These are phyloP conservation scores for Augiades crinisus DNA, from an alignment of 2,888 invertebrate species.

Conservation along the genomic window DNA sequence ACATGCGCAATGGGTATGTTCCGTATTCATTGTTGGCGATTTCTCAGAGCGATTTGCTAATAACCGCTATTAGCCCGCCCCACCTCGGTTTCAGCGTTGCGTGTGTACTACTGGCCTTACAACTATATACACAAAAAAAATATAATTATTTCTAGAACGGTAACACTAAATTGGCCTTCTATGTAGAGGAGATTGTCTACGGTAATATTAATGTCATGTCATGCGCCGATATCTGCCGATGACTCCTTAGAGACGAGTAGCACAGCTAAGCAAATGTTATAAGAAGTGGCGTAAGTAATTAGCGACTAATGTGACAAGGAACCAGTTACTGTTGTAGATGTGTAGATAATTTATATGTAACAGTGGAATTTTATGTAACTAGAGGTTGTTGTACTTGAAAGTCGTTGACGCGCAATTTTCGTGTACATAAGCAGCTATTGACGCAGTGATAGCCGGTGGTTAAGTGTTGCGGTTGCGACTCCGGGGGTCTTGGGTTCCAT, in stretches of 20 bases:
- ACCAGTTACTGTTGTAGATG: slow-evolving; percentile 23
- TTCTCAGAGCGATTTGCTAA: slow-evolving; percentile 74
- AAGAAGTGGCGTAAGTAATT: slow-evolving; percentile 35
- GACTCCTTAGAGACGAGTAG: slow-evolving; percentile 35
- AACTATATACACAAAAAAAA: slow-evolving; percentile 54
- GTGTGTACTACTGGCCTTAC: slow-evolving; percentile 65
- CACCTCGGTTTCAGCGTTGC: slow-evolving; percentile 54
- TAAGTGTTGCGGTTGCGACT: no score
- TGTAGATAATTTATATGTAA: slow-evolving; percentile 22
- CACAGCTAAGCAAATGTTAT: slow-evolving; percentile 28
- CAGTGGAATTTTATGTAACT: slow-evolving; percentile 21
- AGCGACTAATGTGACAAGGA: slow-evolving; percentile 32
- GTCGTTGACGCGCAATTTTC: not conserved
- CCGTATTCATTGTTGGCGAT: slow-evolving; percentile 75
- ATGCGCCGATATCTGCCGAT: slow-evolving; percentile 47
- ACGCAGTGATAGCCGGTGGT: no score
- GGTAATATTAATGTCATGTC: slow-evolving; percentile 59
- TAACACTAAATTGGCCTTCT: slow-evolving; percentile 67
- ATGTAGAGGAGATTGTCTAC: slow-evolving; percentile 53
- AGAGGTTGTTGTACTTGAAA: slow-evolving; percentile 24
- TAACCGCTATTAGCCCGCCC: slow-evolving; percentile 69
- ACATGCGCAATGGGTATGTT: slow-evolving; percentile 65
- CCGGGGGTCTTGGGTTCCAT: no score
- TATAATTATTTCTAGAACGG: slow-evolving; percentile 74
- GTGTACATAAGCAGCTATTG: no score